phyloP scores from a whole-genome alignment of 2,797 vertebrate genomes.

The Gymnothorax javanicus region DNA sequence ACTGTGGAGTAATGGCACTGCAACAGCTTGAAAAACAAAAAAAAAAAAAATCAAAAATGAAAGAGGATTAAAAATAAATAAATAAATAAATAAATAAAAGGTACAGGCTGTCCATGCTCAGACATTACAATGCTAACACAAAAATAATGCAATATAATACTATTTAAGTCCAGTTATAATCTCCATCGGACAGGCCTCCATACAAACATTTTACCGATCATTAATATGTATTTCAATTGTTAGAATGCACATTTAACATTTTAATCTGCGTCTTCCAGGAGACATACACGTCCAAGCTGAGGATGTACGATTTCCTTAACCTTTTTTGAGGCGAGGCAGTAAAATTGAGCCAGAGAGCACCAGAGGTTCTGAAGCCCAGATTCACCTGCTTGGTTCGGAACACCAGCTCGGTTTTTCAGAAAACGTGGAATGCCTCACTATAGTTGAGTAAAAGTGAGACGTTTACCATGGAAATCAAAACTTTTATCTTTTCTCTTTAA shows the following conservation, averaged over 20 bases:
- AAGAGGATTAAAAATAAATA: neutral
- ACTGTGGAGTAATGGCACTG: neutral
- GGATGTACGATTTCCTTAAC: neutral
- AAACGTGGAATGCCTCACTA: too few relatives aligned
- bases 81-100: neutral
- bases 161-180: neutral
- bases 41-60: neutral
- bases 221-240: neutral
- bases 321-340: neutral
- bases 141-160: neutral
- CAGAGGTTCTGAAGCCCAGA: too few relatives aligned
- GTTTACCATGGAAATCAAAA: too few relatives aligned
- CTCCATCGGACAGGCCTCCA: neutral
- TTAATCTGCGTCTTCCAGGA: neutral
- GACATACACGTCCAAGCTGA: neutral
- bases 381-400: too few relatives aligned
- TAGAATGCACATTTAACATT: neutral
- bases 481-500: too few relatives aligned
- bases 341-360: too few relatives aligned
- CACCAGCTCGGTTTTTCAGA: too few relatives aligned
- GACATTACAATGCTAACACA: neutral
- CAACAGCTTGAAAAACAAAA: neutral
- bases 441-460: too few relatives aligned
- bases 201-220: neutral
- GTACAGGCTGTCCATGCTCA: neutral